Conservation (phyloP, 2,797 vertebrate genomes). For the Acanthurus leucopareius region DNA sequence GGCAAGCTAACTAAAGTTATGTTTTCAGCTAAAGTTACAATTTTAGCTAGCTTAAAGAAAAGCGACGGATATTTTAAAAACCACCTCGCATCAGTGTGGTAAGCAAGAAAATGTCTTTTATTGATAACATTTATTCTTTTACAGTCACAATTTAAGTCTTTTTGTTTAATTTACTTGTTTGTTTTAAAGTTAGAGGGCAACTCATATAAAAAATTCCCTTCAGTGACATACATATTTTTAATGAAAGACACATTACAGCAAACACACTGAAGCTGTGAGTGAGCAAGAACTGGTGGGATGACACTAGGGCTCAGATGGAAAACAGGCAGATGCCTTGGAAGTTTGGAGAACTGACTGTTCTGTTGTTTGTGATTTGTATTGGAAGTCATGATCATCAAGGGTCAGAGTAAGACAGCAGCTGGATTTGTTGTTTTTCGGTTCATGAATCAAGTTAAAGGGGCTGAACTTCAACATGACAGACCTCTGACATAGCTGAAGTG, state of each 20-base stretch:
- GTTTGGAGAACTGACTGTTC: background rate
- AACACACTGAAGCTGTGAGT: no score
- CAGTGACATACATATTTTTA: no score
- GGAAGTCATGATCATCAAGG: background rate
- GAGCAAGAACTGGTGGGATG: no score
- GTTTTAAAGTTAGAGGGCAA: background rate
- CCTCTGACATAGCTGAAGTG: background rate
- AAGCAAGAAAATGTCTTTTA: background rate
- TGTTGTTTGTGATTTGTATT: background rate
- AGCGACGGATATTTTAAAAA: background rate
- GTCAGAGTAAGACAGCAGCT: background rate
- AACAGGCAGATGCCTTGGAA: background rate
- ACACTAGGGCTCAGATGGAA: no score
- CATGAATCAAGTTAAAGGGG: constrained; percentile 36
- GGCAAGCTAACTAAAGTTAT: background rate
- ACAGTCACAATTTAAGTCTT: background rate
- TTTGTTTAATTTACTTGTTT: background rate
- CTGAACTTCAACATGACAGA: constrained; percentile 13
- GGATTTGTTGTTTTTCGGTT: constrained; percentile 25
- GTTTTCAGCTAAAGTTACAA: background rate
- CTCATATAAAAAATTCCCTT: no score
- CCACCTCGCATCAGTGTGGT: background rate
- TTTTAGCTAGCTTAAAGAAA: background rate
- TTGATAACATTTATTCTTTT: background rate
- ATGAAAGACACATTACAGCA: no score